Evolutionary conservation across 2,113 vertebrate species (phyloP).

Genomic region (Tapirus terrestris): DNA sequence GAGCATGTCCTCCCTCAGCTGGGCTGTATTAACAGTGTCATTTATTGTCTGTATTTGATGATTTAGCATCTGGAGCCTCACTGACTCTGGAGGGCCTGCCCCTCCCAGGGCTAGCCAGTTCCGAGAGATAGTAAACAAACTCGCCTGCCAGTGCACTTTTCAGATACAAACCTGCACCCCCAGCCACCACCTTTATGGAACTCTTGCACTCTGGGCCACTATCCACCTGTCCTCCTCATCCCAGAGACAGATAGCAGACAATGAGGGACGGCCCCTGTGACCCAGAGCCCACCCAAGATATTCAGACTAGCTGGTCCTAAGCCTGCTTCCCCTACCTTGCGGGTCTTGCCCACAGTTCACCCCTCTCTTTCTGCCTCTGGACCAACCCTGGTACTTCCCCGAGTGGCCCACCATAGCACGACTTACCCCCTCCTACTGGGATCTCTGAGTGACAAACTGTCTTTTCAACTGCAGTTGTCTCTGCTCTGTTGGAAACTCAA

Average conservation of each 20-base stretch:
- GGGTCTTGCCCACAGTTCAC: background rate
- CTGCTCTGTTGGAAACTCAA: background rate
- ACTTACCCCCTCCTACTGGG: background rate
- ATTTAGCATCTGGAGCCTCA: background rate
- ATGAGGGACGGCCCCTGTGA: too few species aligned
- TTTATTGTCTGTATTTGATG: background rate
- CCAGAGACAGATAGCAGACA: background rate
- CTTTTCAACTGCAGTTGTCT: background rate
- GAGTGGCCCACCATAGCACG: too few species aligned
- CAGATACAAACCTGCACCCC: background rate
- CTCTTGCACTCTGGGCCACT: background rate
- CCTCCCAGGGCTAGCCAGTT: background rate
- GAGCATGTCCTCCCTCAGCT: fast-evolving
- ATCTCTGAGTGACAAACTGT: background rate
- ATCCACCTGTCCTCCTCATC: background rate
- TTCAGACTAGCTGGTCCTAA: background rate
- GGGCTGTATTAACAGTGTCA: background rate
- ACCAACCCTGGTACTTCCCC: background rate
- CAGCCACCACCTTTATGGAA: background rate
- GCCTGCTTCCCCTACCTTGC: background rate
- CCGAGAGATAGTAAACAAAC: background rate
- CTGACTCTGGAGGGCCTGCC: background rate
- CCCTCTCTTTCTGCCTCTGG: background rate
- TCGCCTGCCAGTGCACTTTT: background rate
- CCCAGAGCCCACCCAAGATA: background rate